Evolutionary conservation across 1,140 invertebrate genomes (phyloP), one percentile per base, ranked within the genome.

Genomic region (Drosophila varians): DNA sequence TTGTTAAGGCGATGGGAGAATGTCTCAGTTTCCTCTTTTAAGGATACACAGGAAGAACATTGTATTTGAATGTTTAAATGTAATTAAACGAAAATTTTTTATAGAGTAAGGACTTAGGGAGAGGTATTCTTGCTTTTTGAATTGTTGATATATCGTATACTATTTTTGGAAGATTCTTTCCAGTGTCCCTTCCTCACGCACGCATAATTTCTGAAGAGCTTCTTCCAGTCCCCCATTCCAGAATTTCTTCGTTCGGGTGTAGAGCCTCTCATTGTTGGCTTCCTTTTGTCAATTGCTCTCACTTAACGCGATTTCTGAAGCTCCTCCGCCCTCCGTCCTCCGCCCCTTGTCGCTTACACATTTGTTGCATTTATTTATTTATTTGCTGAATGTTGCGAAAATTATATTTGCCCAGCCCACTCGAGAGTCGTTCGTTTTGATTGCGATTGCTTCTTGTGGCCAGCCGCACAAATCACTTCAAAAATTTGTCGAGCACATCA

Each of bases 231-330:
- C 73, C 70, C 65, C 77, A 78, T 54, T 18, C 36, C 34, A 40
- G 23, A 34, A 11, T 8, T 18, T 19, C n/a, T 4, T 4, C 38
- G 43, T 43, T 34, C n/a, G 38, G 45, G 58, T 25, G 58, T 19
- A 14, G n/a, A 26, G 60, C 42, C 42, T 43, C 45, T 79, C 73
- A 88, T 86, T 89, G 69, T 61, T 71, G 53, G 54, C 66, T 89
- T 89, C 84, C 86, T 89, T 38, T 89, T 79, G 79, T 79, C 80
- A 84, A 84, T 84, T 84, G 80, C 80, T 76, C 80, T 84, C 55
- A 84, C 72, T 84, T 84, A 84, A 34, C 80, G 80, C 57, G 70
- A 55, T 72, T 80, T 54, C 55, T 61, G 28, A 21, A 28, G 38
- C 28, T 40, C 25, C 28, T 19, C 38, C 14, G 18, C 25, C 18